Percentiles rank a stretch among this genome's conserved stretches.
These are phyloP conservation scores for Paramuricea clavata DNA, from an alignment of 92 coral and sea anemone genomes.

Conservation along the genomic window DNA sequence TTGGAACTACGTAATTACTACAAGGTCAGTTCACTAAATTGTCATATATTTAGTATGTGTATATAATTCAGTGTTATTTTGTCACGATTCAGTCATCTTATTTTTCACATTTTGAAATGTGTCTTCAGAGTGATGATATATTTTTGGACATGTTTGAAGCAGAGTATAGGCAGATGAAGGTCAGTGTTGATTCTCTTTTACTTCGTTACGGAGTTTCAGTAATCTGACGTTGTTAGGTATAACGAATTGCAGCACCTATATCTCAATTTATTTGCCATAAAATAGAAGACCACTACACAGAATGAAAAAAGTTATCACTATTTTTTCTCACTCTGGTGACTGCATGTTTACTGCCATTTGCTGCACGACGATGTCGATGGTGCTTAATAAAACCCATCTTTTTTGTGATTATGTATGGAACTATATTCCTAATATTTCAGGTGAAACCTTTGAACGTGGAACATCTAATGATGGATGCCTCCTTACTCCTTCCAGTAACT, in stretches of 20 bases:
- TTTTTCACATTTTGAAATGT: not conserved
- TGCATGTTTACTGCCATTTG: too few relatives aligned
- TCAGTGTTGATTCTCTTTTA: not conserved
- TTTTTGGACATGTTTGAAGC: constrained; percentile 99
- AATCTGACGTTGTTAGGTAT: too few relatives aligned
- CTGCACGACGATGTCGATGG: too few relatives aligned
- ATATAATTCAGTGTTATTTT: not conserved
- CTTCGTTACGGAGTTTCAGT: not conserved
- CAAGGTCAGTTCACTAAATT: constrained; percentile 73
- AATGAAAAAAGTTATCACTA: too few relatives aligned
- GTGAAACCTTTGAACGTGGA: constrained; percentile 91
- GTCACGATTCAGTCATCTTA: not conserved
- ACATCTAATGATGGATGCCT: constrained; percentile 96
- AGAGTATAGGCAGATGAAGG: constrained; percentile 97
- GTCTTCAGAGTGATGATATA: constrained; percentile 86
- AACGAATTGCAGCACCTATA: too few relatives aligned
- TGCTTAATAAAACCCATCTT: too few relatives aligned
- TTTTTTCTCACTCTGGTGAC: not conserved
- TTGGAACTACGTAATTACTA: constrained; percentile 91
- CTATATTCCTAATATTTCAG: constrained; percentile 45
- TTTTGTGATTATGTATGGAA: not conserved
- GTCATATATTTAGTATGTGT: too few relatives aligned
- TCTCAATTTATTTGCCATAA: too few relatives aligned
- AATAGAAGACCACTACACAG: too few relatives aligned
- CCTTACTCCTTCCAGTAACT: constrained; percentile 89